Evolutionary conservation across 2,113 vertebrate species (phyloP), one percentile per base, ranked within the genome.

Genomic region (Porphyrio hochstetteri): DNA sequence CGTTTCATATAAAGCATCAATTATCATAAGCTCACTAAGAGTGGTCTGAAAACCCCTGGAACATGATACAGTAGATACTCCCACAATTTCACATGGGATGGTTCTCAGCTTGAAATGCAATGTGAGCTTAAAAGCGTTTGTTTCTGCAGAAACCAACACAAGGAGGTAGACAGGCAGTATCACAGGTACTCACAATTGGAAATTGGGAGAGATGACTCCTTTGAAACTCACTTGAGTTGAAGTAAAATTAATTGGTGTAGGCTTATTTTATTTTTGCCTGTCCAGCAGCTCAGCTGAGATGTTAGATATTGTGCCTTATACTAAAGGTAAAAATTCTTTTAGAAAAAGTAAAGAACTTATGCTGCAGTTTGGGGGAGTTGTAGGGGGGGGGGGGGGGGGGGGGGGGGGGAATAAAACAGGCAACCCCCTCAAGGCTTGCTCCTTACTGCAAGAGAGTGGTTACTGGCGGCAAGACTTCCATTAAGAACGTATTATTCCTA

Each of bases 381-480:
- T n/a, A n/a, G n/a, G 52, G 77, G 31, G 52, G 77, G 31, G 52
- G 77, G 31, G 52, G 77, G 31, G 52, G 77, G 31, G 52, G 77
- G 31, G 52, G 77, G 31, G 86, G 52, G 18, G 77, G 27, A 72
- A 21, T 9, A 16, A 52, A 86, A 13, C 7, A 65, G 12, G 4
- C 16, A 71, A 14, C 4, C 3, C 15, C 11, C 24, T 46, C 13
- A 20, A 88, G 64, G 50, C 15, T 33, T 68, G 60, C 35, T 67
- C 25, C 42, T 44, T 46, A 33, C 52, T 90, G 81, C 84, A 72
- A 84, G 67, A 35, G 36, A 33, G 42, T 75, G 28, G 12, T 60
- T 90, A 82, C 82, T 76, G 92, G n/a, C 77, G 95, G 44, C 82
- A 83, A 96, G 85, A n/a, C 11, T 59, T 86, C 74, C 15, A 56